Conservation (phyloP, 2,113 vertebrate genomes). For the Poecile atricapillus region DNA sequence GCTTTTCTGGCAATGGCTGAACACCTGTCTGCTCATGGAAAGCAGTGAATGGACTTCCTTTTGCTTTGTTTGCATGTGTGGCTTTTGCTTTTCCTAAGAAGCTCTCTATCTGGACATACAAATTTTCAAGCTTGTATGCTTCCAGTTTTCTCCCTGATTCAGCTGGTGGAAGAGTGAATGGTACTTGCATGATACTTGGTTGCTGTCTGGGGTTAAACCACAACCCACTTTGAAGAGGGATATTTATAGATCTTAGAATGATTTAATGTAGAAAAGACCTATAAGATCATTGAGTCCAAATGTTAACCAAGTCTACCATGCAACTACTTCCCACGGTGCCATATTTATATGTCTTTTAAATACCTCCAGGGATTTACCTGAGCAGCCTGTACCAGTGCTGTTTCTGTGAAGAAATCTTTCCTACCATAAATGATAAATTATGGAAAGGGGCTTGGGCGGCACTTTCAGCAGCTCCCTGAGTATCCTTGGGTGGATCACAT, state of each 20-base stretch:
- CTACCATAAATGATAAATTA: background rate
- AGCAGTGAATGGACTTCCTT: background rate
- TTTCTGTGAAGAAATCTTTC: background rate
- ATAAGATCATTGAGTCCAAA: background rate
- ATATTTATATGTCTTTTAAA: background rate
- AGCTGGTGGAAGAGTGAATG: background rate
- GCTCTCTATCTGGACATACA: background rate
- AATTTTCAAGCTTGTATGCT: background rate
- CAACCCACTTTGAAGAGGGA: background rate
- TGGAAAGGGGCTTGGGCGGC: background rate
- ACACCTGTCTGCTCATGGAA: background rate
- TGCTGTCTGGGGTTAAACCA: background rate
- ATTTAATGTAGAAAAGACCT: background rate
- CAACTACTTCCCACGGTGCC: rapidly evolving
- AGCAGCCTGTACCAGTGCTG: background rate
- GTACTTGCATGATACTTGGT: background rate
- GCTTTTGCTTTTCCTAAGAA: background rate
- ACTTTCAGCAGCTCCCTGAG: background rate
- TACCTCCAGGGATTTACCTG: background rate
- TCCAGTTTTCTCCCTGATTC: background rate
- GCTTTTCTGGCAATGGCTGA: background rate
- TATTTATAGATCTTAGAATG: background rate
- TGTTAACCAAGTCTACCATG: background rate
- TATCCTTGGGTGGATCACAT: background rate
- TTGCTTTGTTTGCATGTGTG: background rate